Evolutionary conservation across 64 coral and sea anemone genomes (phyloP), one percentile per base, ranked within the genome.

Genomic region (Porites lutea): DNA sequence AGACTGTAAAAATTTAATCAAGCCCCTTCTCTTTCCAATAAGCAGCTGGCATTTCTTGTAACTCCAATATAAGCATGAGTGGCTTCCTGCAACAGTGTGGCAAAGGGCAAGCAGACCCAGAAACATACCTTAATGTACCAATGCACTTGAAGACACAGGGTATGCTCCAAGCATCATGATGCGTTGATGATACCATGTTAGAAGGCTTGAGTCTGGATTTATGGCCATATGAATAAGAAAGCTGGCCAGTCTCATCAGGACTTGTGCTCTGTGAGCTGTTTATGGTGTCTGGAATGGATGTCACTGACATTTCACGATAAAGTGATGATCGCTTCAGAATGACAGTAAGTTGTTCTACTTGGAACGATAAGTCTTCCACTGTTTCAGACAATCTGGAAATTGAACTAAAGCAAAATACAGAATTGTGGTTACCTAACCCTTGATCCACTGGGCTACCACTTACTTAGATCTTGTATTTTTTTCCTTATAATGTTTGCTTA

Each of bases 101-200:
- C 27, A 37, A 37, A 37, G 27, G 27, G 27, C 27, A 37, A 37
- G 27, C 27, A 37, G 27, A 37, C 27, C 27, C 6, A 16, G 44
- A 9, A 9, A 71, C 27, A 50, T 93, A 98, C 96, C 96, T 98
- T 52, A 98, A 65, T 47, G 96, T 98, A 4, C 96, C 96, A 67
- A 98, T 89, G 74, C 96, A 98, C 47, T 98, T 98, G 47, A 98
- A 95, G 52, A 98, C 95, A 23, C 93, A 98, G 4, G 96, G 96
- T 59, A 98, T 81, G 16, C 91, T 92, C 96, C 96, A 98, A 18
- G 82, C 79, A 49, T 98, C 96, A 14, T 92, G 90, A 50, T 95
- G 93, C 58, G 86, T 80, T 11, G 96, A 37, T 37, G 27, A 90
- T 57, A 96, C 95, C 62, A 93, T 66, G 0, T 74, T 21, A 45